Evolutionary conservation across 2,113 vertebrate genomes (phyloP).

Genomic region (Nycticorax nycticorax): DNA sequence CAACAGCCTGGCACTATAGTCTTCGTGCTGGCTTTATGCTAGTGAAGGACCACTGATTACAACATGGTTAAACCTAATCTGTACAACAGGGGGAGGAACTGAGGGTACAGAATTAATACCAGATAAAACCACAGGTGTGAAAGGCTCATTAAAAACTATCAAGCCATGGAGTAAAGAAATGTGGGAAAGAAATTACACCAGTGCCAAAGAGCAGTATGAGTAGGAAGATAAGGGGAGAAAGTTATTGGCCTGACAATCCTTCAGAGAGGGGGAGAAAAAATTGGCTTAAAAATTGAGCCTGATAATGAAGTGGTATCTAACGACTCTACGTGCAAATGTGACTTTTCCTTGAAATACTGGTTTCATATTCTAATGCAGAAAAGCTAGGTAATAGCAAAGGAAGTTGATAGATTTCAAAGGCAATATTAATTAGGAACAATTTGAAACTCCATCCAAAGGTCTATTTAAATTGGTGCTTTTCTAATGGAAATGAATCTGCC

Average conservation of each 20-base stretch:
- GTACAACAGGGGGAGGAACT: background rate
- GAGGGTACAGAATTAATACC: background rate
- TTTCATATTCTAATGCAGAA: background rate
- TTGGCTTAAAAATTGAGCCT: background rate
- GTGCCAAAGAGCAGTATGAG: background rate
- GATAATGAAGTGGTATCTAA: background rate
- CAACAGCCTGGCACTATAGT: background rate
- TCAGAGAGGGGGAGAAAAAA: conserved; percentile 10
- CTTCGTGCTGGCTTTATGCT: background rate
- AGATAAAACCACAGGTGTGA: background rate
- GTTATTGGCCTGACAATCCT: conserved; percentile 16
- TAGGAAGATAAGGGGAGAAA: conserved; percentile 25
- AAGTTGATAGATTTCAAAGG: background rate
- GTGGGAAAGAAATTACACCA: background rate
- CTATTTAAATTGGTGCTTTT: conserved; percentile 1
- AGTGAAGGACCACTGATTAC: background rate
- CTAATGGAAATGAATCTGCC: background rate
- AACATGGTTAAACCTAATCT: background rate
- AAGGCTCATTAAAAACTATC: background rate
- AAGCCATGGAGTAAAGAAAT: background rate
- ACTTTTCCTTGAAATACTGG: background rate
- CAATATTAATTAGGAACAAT: conserved; percentile 29
- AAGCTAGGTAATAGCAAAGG: background rate
- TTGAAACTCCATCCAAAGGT: background rate
- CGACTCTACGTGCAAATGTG: background rate